Percentiles rank a stretch among this genome's conserved stretches.
Evolutionary conservation across 2,888 invertebrate genomes (phyloP).

Genomic region (Cheilosia pagana): DNA sequence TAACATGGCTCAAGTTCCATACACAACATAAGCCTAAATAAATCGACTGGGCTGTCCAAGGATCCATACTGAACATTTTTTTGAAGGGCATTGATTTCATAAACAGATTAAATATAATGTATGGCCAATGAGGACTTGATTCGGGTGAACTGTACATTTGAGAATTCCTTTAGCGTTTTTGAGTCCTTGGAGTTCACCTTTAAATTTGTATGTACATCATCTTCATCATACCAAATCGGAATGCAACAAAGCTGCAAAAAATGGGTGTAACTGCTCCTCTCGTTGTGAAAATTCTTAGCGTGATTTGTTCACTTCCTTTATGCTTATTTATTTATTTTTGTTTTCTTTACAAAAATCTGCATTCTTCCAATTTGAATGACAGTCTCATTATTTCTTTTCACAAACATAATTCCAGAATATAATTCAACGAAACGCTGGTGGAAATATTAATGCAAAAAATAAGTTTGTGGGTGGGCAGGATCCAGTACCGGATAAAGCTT

Average conservation of each 20-base stretch:
- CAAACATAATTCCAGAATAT: constrained; percentile 13
- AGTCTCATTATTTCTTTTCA: constrained; percentile 25
- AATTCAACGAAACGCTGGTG: constrained; percentile 20
- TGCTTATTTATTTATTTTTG: too few species aligned
- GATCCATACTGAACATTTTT: too few species aligned
- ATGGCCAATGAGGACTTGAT: neutral
- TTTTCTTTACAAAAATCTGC: neutral
- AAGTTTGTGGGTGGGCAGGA: neutral
- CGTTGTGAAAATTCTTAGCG: neutral
- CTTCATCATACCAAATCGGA: too few species aligned
- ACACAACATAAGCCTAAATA: too few species aligned
- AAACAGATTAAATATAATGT: constrained; percentile 15
- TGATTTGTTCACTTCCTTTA: constrained; percentile 7
- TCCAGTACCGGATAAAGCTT: constrained; percentile 4
- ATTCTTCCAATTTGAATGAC: constrained; percentile 18
- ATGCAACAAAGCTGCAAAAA: neutral
- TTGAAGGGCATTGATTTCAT: constrained; percentile 28
- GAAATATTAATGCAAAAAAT: constrained; percentile 9
- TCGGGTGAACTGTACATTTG: too few species aligned
- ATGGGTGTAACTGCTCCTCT: neutral
- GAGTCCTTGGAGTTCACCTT: too few species aligned
- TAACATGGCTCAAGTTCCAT: too few species aligned
- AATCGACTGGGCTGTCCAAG: too few species aligned
- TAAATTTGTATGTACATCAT: too few species aligned
- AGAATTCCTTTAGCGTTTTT: too few species aligned